Evolutionary conservation across 2,797 vertebrate genomes (phyloP).

Genomic region (Syndactyla subalaris): DNA sequence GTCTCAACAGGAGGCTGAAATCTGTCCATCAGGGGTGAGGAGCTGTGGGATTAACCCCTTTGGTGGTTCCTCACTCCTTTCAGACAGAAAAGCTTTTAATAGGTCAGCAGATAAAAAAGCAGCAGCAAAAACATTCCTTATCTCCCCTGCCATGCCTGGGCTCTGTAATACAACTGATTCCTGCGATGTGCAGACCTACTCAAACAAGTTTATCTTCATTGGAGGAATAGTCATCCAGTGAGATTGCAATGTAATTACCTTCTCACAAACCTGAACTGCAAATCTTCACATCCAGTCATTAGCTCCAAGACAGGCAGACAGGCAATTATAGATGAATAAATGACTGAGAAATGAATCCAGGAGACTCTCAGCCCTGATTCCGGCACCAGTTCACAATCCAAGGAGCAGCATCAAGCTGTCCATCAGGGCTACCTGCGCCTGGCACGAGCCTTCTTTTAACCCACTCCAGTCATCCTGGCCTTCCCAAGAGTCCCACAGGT

Average conservation of each 20-base stretch:
- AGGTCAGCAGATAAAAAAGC: constrained; percentile 58
- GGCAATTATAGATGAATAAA: constrained; percentile 75
- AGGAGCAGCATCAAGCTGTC: neutral
- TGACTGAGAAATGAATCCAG: constrained; percentile 68
- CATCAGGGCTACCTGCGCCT: neutral
- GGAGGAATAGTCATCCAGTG: constrained; percentile 54
- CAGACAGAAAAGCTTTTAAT: constrained; percentile 63
- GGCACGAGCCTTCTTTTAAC: neutral
- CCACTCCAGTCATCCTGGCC: neutral
- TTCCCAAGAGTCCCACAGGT: neutral
- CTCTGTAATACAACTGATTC: constrained; percentile 59
- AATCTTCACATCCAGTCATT: constrained; percentile 74
- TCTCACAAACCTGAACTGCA: constrained; percentile 69
- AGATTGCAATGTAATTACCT: constrained; percentile 73
- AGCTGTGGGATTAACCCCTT: constrained; percentile 52
- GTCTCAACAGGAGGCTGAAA: neutral
- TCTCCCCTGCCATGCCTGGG: constrained; percentile 63
- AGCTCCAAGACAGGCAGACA: constrained; percentile 72
- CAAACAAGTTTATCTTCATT: constrained; percentile 65
- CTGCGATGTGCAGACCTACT: constrained; percentile 56
- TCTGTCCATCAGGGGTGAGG: constrained; percentile 36
- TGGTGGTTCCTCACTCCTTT: constrained; percentile 9
- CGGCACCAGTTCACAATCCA: neutral
- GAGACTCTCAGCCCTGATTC: constrained; percentile 23
- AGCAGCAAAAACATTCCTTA: constrained; percentile 61